Evolutionary conservation across 2,797 vertebrate genomes (phyloP).

Genomic region (Pogonophryne albipinna): DNA sequence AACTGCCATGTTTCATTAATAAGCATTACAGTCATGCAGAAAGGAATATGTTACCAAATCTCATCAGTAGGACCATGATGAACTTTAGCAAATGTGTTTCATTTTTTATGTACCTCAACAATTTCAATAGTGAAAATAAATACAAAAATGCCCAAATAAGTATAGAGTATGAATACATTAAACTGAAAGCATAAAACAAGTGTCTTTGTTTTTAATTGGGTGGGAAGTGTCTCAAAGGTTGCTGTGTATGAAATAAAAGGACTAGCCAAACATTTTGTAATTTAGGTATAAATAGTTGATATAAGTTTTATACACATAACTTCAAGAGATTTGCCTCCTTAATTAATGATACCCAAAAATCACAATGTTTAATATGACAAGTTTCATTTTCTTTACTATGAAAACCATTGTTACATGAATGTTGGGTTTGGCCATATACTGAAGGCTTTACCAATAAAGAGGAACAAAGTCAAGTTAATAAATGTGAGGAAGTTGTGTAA

Average conservation of each 20-base stretch:
- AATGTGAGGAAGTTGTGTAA: neutral
- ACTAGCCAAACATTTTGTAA: neutral
- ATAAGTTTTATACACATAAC: neutral
- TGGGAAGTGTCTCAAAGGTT: neutral
- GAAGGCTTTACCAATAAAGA: slow-evolving; percentile 23
- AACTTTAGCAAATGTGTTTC: neutral
- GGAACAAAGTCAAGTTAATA: slow-evolving; percentile 15
- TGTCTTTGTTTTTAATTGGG: neutral
- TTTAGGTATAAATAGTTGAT: neutral
- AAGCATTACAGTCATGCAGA: neutral
- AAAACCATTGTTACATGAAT: neutral
- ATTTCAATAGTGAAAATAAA: neutral
- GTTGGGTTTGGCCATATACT: neutral
- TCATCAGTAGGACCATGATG: neutral
- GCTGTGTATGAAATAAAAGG: neutral
- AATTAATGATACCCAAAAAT: neutral
- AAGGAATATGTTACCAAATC: neutral
- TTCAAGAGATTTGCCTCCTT: too few relatives aligned
- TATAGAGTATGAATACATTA: neutral
- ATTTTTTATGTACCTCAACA: neutral
- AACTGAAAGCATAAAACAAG: too few relatives aligned
- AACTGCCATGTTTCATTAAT: neutral
- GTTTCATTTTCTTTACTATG: slow-evolving; percentile 2
- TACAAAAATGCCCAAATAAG: neutral
- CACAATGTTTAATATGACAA: neutral